Base-by-base conservation (phyloP, 2,797 vertebrate species). In the Thripadectes ignobilis region DNA sequence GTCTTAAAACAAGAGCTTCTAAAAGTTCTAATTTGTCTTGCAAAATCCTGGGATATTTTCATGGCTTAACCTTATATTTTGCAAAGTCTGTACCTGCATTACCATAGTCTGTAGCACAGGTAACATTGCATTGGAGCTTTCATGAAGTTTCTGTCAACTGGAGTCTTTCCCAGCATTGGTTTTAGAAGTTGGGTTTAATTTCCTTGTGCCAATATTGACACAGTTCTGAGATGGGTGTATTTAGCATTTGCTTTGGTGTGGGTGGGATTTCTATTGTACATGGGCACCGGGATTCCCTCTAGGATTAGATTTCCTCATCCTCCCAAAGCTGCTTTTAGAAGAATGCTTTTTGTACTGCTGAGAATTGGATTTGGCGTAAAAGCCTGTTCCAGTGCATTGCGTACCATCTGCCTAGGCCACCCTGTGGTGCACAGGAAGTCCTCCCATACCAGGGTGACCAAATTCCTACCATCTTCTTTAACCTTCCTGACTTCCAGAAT, bases 321-420 rank as follows among this genome's bases (percentile, higher is more conserved):
- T 94, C 52, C 68, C 54, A 94, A 92, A 97, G 88, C 89, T 95
- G 75, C 92, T 91, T 94, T 85, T 68, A 80, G 85, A 66, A 78
- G 78, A 96, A 92, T 89, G 61, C 61, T 74, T 93, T 93, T 85
- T 92, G 68, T 91, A 38, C 57, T 90, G 57, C 83, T 48, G 67
- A 85, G 92, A 87, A 79, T 88, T 88, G 71, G 80, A 94, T 92
- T 94, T 93, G 83, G 34, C 0, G 0, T 92, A 73, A 85, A 92
- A 92, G 57, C 71, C 57, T 87, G 67, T 95, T 92, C 8, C 30
- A 65, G 38, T 27, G 61, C 79, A 20, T 77, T 78, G 89, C 58
- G 61, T 78, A 48, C 54, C 66, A 69, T 4, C 71, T 77, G 71
- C 6, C 0, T 12, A 8, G 86, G 81, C 86, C 52, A 61, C 75